Percentiles rank a stretch among this genome's conserved stretches.
Conservation (phyloP, 2,113 vertebrate genomes). For the Carlito syrichta region DNA sequence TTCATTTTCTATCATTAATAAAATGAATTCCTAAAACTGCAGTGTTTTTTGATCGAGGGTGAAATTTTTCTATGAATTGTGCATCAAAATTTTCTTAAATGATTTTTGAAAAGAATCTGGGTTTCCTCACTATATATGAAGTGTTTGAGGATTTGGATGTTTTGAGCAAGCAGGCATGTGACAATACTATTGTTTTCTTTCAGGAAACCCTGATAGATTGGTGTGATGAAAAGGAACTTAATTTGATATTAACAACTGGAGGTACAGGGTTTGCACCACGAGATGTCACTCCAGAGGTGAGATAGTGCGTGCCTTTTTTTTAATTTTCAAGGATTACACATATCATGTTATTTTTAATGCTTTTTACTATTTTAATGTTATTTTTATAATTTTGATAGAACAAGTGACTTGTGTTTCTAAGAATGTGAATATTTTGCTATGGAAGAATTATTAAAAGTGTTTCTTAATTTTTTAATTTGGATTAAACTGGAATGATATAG, state of each 20-base stretch:
- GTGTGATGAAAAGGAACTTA: constrained; percentile 99
- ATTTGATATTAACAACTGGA: constrained; percentile 98
- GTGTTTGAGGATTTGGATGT: background rate
- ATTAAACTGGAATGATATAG: constrained; percentile 6
- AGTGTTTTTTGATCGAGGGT: background rate
- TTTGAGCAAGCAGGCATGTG: constrained; percentile 52
- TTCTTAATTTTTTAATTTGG: constrained; percentile 7
- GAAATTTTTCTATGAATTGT: background rate
- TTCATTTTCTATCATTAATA: constrained; percentile 25
- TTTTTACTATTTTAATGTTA: constrained; percentile 27
- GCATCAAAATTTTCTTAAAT: constrained; percentile 31
- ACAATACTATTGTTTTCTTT: constrained; percentile 76
- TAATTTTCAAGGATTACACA: constrained; percentile 35
- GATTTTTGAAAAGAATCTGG: background rate
- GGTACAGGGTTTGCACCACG: constrained; percentile 98
- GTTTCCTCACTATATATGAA: constrained; percentile 19
- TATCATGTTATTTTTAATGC: background rate
- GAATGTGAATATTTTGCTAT: background rate
- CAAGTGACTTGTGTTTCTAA: background rate
- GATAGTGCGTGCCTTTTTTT: constrained; percentile 73
- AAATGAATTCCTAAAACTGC: background rate
- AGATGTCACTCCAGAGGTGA: constrained; percentile 99
- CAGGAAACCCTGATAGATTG: constrained; percentile 97
- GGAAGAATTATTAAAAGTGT: background rate
- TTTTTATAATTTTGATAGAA: constrained; percentile 41